Base-by-base conservation (phyloP, 1,140 invertebrate species). In the Sarcophaga peregrina region DNA sequence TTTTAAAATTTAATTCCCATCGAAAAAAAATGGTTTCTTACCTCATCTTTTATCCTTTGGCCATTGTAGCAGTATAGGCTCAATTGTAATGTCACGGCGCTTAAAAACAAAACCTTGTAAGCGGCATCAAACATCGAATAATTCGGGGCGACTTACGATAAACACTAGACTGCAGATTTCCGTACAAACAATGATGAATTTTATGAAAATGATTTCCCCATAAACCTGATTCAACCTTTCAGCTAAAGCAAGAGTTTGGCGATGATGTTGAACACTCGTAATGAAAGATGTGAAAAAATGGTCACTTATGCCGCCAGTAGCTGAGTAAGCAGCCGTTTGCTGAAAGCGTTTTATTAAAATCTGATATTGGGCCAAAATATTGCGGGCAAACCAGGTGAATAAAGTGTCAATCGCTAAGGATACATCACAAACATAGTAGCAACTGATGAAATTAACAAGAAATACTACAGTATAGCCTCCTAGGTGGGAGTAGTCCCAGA, bases 111-210 rank as follows among this genome's bases (percentile, higher is more conserved):
- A 17, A 76, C 81, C 8, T 85, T 82, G 20, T 86, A 87, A 0
- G 84, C 86, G 37, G 85, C 52, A 54, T 87, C 83, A 5, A 84
- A n/a, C 20, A 76, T 6, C 58, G 75, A 85, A 85, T 85, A 86
- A 10, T 82, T 83, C n/a, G 54, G 62, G 83, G 0, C 75, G 82
- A 68, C 82, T 86, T 8, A 87, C 86, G 20, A 84, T 85, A 58
- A 86, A 87, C 25, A 83, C 83, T 75, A 87, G 9, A 81, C 83
- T 84, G 74, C 86, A 86, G 46, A 87, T 78, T 54, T 87, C 86
- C 78, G 87, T 74, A n/a, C 85, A 86, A 45, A 85, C 86, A 0
- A 87, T 82, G 45, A 82, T 87, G 52, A 87, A 87, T 47, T 87
- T 85, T 15, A 87, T 84, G 25, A 87, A 87, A 1, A 86, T 82